Base-by-base conservation (phyloP, 2,797 vertebrate genomes). In the Danio tinwini region DNA sequence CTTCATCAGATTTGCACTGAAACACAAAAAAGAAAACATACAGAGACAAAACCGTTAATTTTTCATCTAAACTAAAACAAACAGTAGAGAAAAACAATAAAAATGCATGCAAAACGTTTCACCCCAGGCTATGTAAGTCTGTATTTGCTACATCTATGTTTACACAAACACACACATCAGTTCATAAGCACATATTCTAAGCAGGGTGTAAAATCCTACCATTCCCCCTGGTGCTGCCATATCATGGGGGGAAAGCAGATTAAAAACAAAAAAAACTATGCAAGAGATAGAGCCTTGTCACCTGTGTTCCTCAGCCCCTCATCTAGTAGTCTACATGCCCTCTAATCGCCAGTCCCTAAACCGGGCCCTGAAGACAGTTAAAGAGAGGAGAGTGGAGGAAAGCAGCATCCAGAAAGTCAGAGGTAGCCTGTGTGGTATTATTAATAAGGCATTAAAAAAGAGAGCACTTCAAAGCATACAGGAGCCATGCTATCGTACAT, bases 401-500 rank as follows among this genome's bases (percentile, higher is more conserved):
- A 74, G 64, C 84, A 88, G 86, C 87, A 91, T 88, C 82, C 85
- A 85, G 83, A 85, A 88, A 85, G 88, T 85, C 85, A 91, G 91
- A 90, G 84, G 86, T 82, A 91, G 87, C 74, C 85, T 81, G 87
- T 89, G 87, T 91, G 90, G 88, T 91, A 87, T 92, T 94, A 92
- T 93, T 93, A 94, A 94, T 94, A 94, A 93, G 91, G 89, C 91
- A 91, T 93, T 93, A 86, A 91, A 91, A 93, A 93, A 91, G 87
- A 87, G 88, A 89, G 87, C 88, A 94, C 92, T 93, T 95, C 93
- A 94, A 94, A 94, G 93, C 91, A 85, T 87, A 92, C 90, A 91
- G 92, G 89, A 92, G 89, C 89, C 90, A 89, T 91, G 91, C 88
- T 92, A 93, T 93, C 92, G 81, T 89, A 93, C 93, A 93, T 94